Base-by-base conservation (phyloP, 2,797 vertebrate genomes). In the Morus bassanus region DNA sequence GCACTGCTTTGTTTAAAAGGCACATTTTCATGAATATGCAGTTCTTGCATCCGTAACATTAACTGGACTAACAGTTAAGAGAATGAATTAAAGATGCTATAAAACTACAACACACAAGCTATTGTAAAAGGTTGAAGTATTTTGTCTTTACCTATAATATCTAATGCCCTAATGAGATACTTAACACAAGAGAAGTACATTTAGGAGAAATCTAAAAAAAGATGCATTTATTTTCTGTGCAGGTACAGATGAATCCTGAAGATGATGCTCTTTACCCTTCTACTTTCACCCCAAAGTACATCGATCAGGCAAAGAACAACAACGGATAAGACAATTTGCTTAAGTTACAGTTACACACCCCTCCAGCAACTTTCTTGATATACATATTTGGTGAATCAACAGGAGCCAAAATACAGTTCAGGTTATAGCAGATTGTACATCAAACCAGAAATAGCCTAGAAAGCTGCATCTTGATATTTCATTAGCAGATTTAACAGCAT, bases 201-300 rank as follows among this genome's bases (percentile, higher is more conserved):
- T 39, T 56, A 69, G 41, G 31, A 84, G 57, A 91, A 87, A 84
- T 75, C 54, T 94, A 88, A 48, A 76, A 76, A 89, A 65, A 81
- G 24, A 78, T 1, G 12, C 7, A 9, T 96, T 97, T 97, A 96
- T 96, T 96, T 94, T 67, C 25, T 65, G 48, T 8, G 27, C 31
- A 86, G 31, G 54, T 95, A 97, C 92, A 97, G 69, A 41, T 60
- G 43, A 69, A 93, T 33, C 35, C 43, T 48, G 50, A 80, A 50
- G 45, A 91, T 18, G 2, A 68, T 3, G 4, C 28, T 89, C 64
- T 83, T 73, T 11, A 92, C 35, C 43, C 5, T 63, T 59, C 14
- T 19, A 39, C 31, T 79, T 88, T 41, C 33, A 46, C 19, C 17
- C 14, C 43, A 12, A 61, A 65, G 28, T 39, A 65, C 78, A 88